Evolutionary conservation across 2,888 invertebrate species (phyloP), one percentile per base, ranked within the genome.

Genomic region (Ctenicera cuprea): DNA sequence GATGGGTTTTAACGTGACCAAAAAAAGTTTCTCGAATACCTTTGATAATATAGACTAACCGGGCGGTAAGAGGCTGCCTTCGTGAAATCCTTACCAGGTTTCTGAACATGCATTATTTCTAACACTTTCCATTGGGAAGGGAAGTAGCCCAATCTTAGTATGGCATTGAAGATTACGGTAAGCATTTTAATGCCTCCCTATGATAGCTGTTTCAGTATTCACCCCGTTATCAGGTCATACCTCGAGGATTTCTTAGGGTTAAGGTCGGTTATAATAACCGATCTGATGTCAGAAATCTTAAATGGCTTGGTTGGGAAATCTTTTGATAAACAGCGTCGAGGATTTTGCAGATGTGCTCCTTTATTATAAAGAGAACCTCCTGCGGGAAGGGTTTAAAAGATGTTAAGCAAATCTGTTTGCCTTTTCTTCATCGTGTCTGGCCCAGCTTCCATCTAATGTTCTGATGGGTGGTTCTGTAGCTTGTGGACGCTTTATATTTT

Each of bases 391-490:
- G 11, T 50, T 50, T 50, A 9, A 50, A 50, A 50, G 22, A 20
- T 50, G 22, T 22, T 50, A 5, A 20, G 50, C 18, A 22, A 50
- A 50, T 22, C 20, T 20, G 16, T 50, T 50, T 7, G 11, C n/a
- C 18, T 50, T 22, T 11, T 50, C 1, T 20, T 50, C 22, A 20
- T 50, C 50, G 20, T 18, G 18, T 18, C 22, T 18, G 50, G 22
- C 50, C 50, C 50, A 50, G 22, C 20, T 50, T 9, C 16, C 16
- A 50, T 50, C 11, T 50, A 14, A 7, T 14, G n/a, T 45, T 45
- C 16, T 45, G 16, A 16, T 14, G 43, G 43, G 43, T 16, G 8
- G 2, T 14, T 14, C 7, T 45, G 43, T 8, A 45, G 14, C 43
- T 45, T 45, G 16, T 45, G 43, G 43, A 45, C 14, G 16, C 26